A percentile compares a stretch with the other conserved stretches of the same genome.
phyloP scores from a whole-genome alignment of 1,140 invertebrate genomes.

The Ephestia elutella region DNA sequence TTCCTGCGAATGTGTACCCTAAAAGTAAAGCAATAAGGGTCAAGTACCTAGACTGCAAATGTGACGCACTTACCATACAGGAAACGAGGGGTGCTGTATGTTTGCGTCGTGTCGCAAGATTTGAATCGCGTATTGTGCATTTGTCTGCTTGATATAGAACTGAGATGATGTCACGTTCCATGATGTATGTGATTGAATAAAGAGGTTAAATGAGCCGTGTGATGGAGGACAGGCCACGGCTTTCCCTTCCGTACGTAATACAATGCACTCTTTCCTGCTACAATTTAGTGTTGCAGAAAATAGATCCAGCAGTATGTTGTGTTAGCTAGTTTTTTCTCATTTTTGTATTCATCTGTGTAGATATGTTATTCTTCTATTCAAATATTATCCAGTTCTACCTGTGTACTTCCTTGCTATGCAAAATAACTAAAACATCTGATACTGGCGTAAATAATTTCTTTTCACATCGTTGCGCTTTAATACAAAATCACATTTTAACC shows the following conservation, averaged over 20 bases:
- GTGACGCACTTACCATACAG: conserved; percentile 50
- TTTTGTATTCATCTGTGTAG: no score
- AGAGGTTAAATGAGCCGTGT: conserved; percentile 4
- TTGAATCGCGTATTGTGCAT: conserved; percentile 44
- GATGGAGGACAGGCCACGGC: neutral
- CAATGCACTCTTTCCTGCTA: neutral
- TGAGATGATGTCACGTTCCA: conserved; percentile 27
- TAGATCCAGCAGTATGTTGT: no score
- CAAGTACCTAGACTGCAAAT: conserved; percentile 8
- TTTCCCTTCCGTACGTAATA: conserved; percentile 1
- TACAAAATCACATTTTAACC: no score
- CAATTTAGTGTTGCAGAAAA: no score
- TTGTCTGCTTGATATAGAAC: conserved; percentile 30
- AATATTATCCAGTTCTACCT: no score
- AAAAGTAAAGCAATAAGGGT: conserved; percentile 9
- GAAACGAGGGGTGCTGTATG: conserved; percentile 56
- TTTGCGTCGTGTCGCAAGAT: conserved; percentile 47
- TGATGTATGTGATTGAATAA: conserved; percentile 17
- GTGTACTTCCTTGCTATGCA: no score
- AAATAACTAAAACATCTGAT: no score
- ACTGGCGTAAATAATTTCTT: no score
- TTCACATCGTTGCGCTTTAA: no score
- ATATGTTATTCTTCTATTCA: no score
- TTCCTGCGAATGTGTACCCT: conserved; percentile 18
- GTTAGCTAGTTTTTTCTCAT: no score